Percentiles rank a stretch among this genome's conserved stretches.
phyloP scores from a whole-genome alignment of 2,113 vertebrate genomes.

The Hirundichthys speculiger region DNA sequence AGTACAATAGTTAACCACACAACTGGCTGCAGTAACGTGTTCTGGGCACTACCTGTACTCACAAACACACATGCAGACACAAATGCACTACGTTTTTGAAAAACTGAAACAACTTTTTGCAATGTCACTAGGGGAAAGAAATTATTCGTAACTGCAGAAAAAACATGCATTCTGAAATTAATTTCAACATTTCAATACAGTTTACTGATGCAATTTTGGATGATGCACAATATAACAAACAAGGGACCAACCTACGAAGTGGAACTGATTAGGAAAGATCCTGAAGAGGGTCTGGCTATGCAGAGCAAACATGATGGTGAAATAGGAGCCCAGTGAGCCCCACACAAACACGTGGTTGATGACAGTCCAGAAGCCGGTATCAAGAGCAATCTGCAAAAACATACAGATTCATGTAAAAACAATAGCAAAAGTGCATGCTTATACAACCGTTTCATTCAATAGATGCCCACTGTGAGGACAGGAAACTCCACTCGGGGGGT shows the following conservation, averaged over 20 bases:
- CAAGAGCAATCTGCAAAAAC: slow-evolving; percentile 85
- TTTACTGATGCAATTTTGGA: no score
- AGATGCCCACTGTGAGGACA: neutral
- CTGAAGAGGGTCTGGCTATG: slow-evolving; percentile 90
- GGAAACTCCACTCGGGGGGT: neutral
- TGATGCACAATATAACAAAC: neutral
- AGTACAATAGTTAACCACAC: slow-evolving; percentile 95
- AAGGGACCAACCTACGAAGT: slow-evolving; percentile 88
- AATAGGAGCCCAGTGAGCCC: slow-evolving; percentile 91
- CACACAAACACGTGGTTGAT: slow-evolving; percentile 97
- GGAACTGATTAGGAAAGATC: slow-evolving; percentile 94
- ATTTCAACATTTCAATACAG: no score
- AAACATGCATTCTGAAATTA: neutral
- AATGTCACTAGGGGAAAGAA: slow-evolving; percentile 1
- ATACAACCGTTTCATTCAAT: neutral
- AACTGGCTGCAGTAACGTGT: slow-evolving; percentile 88
- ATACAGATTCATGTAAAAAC: slow-evolving; percentile 29
- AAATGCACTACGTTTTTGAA: neutral
- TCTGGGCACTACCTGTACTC: slow-evolving; percentile 87
- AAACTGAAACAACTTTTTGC: no score
- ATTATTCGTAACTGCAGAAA: neutral
- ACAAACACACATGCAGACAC: slow-evolving; percentile 34
- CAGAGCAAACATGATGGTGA: slow-evolving; percentile 91
- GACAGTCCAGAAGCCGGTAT: slow-evolving; percentile 94
- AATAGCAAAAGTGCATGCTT: slow-evolving; percentile 2